phyloP scores from a whole-genome alignment of 2,888 invertebrate genomes.

The Strigamia maritima region DNA sequence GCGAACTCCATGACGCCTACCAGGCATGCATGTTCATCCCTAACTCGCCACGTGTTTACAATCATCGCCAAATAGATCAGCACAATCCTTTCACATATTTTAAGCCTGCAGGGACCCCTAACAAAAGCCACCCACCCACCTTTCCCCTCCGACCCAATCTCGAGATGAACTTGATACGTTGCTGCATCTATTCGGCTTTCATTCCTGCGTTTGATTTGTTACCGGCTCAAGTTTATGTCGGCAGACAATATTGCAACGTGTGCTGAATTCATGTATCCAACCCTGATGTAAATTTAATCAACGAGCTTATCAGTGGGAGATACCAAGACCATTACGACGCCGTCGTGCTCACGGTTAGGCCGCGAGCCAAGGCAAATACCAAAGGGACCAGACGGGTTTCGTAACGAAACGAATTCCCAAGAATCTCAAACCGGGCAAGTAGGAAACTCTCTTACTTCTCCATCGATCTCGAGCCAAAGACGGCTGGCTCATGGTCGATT shows the following conservation, averaged over 20 bases:
- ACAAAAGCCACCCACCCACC: neutral
- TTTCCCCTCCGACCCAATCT: neutral
- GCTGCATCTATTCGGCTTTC: neutral
- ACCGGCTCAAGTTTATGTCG: constrained; percentile 17
- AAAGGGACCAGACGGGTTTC: constrained; percentile 11
- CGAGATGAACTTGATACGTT: neutral
- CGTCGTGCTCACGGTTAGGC: neutral
- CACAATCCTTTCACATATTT: constrained; percentile 25
- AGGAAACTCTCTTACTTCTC: neutral
- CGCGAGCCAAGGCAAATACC: constrained; percentile 17
- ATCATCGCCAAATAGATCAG: constrained; percentile 7
- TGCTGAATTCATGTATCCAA: constrained; percentile 8
- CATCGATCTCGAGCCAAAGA: neutral
- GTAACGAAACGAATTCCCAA: constrained; percentile 10
- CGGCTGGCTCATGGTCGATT: neutral
- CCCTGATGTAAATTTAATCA: constrained; percentile 27
- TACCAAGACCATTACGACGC: constrained; percentile 3
- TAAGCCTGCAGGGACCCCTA: neutral
- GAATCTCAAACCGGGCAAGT: neutral
- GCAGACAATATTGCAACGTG: constrained; percentile 18
- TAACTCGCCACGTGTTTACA: constrained; percentile 1
- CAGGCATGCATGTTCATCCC: constrained; percentile 6
- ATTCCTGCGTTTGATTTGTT: constrained; percentile 16
- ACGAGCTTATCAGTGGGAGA: constrained; percentile 12
- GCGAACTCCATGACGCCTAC: neutral